These are phyloP conservation scores for Elegia similella DNA, from an alignment of 2,888 invertebrate species.

Conservation along the genomic window DNA sequence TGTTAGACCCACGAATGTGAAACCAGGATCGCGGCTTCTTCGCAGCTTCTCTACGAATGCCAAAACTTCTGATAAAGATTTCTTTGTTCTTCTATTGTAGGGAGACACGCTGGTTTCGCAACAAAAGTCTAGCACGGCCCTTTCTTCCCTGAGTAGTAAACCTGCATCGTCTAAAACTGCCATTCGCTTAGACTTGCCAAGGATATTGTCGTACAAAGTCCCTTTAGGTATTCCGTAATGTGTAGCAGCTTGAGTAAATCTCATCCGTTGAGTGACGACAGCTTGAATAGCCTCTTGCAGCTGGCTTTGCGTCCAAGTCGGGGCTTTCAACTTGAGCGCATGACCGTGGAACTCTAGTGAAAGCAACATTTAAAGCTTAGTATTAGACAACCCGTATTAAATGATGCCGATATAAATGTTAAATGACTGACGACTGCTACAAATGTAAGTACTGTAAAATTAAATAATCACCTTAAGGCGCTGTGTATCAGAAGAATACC, in stretches of 20 bases:
- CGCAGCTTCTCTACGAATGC: slow-evolving; percentile 85
- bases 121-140: slow-evolving; percentile 86
- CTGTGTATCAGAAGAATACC: no score
- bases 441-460: not conserved
- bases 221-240: slow-evolving; percentile 89
- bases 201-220: slow-evolving; percentile 88
- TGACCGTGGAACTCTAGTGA: slow-evolving; percentile 79
- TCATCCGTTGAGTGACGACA: slow-evolving; percentile 88
- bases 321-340: slow-evolving; percentile 87
- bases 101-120: slow-evolving; percentile 87
- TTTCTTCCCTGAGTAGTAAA: slow-evolving; percentile 82
- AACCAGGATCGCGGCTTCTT: slow-evolving; percentile 81
- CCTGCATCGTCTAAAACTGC: slow-evolving; percentile 87
- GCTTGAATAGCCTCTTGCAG: slow-evolving; percentile 89
- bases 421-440: not conserved
- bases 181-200: slow-evolving; percentile 89
- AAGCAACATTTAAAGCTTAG: slow-evolving; percentile 48
- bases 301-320: slow-evolving; percentile 88
- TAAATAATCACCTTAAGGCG: no score
- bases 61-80: slow-evolving; percentile 83
- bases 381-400: slow-evolving; percentile 28
- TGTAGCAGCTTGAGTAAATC: slow-evolving; percentile 88
- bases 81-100: slow-evolving; percentile 87
- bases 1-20: slow-evolving; percentile 85
- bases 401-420: slow-evolving; percentile 26